Evolutionary conservation across 2,797 vertebrate genomes (phyloP).

Genomic region (Myotis findleyi): DNA sequence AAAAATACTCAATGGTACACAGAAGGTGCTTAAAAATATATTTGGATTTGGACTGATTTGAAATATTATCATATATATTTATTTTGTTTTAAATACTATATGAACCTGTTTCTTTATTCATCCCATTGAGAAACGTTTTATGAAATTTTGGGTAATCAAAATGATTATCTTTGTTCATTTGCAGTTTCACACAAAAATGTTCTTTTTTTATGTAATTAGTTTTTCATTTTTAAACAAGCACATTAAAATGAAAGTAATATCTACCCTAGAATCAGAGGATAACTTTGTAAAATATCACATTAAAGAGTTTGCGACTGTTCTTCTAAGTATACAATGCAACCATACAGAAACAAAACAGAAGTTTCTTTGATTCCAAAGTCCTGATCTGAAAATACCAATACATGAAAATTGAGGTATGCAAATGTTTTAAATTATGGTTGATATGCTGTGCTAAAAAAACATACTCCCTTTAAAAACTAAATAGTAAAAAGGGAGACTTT

Average conservation of each 20-base stretch:
- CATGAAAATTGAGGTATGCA: not conserved
- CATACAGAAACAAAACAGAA: not conserved
- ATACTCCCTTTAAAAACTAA: not conserved
- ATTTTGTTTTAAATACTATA: slow-evolving; percentile 22
- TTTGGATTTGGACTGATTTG: not conserved
- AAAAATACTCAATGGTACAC: not conserved
- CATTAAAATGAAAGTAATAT: slow-evolving; percentile 26
- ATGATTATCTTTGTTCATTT: not conserved
- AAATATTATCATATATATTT: not conserved
- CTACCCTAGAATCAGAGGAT: not conserved
- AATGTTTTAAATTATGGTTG: not conserved
- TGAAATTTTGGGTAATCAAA: slow-evolving; percentile 5
- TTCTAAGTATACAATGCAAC: not conserved
- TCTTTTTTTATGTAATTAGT: slow-evolving; percentile 5
- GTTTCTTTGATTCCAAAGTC: not conserved
- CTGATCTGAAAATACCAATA: not conserved
- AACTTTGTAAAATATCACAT: not conserved
- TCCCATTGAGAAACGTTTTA: not conserved
- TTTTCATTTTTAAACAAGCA: not conserved
- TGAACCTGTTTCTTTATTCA: slow-evolving; percentile 36
- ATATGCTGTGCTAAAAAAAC: not conserved
- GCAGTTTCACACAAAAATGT: not conserved
- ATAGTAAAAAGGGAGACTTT: not conserved
- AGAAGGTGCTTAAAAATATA: not conserved
- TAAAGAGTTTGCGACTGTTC: not conserved